These are phyloP conservation scores for Larimichthys crocea DNA, from an alignment of 2,113 vertebrate species.

Conservation along the genomic window DNA sequence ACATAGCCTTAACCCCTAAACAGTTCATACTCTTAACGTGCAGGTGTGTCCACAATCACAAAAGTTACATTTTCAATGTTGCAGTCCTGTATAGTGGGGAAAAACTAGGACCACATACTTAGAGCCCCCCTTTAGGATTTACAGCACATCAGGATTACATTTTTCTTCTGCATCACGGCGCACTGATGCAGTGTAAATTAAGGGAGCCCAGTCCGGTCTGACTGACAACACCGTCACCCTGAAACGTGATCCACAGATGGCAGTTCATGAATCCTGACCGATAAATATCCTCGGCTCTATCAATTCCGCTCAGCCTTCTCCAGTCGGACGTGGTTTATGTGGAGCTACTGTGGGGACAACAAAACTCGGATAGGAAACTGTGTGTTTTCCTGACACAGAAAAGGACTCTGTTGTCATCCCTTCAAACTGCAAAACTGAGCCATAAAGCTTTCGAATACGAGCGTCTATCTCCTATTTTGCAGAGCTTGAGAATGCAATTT, in stretches of 20 bases:
- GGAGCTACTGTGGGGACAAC: conserved; percentile 29
- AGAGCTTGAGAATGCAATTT: conserved; percentile 30
- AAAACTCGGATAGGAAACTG: conserved; percentile 45
- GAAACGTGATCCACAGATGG: conserved; percentile 64
- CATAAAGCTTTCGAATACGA: conserved; percentile 34
- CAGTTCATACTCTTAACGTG: not conserved
- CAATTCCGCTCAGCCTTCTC: conserved; percentile 56
- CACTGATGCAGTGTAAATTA: conserved; percentile 56
- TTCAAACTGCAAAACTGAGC: conserved; percentile 43
- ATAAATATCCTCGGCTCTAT: conserved; percentile 63
- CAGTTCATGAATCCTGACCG: conserved; percentile 67
- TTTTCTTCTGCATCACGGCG: conserved; percentile 33
- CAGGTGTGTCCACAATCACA: not conserved
- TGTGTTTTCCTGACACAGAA: conserved; percentile 42
- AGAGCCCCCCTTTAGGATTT: conserved; percentile 32
- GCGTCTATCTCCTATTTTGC: conserved; percentile 25
- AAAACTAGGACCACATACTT: conserved; percentile 1
- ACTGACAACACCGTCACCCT: conserved; percentile 62
- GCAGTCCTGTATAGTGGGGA: not conserved
- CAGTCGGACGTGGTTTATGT: conserved; percentile 68
- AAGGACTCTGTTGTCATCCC: conserved; percentile 30
- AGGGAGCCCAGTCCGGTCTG: conserved; percentile 4
- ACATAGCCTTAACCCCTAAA: not conserved
- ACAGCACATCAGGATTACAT: conserved; percentile 54
- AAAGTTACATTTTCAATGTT: conserved; percentile 1